Base-by-base conservation (phyloP, 1,140 invertebrate species). In the Lordiphosa stackelbergi region DNA sequence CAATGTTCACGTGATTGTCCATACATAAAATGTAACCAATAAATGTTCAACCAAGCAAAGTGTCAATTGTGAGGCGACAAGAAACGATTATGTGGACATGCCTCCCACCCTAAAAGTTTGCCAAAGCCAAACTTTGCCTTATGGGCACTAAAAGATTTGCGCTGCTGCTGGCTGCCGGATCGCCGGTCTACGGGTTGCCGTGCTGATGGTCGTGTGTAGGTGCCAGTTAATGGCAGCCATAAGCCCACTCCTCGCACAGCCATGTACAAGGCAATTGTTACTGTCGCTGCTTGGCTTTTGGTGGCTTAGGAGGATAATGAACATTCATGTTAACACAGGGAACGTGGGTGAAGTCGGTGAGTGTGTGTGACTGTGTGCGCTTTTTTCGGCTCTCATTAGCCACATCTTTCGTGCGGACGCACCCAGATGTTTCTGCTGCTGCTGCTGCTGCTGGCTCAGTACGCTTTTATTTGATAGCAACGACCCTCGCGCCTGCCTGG, bases 261-360 rank as follows among this genome's bases (percentile, higher is more conserved):
- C 54, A 63, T 66, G 65, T 60, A 60, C 55, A 69, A 61, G 55
- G 28, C 61, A 66, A 69, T 69, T 68, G 65, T 46, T 56, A 54
- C 62, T 47, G 37, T 53, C 58, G 42, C 34, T 55, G 60, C 40
- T 37, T 69, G 66, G 65, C 49, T 49, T 45, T 22, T 9, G 42
- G n/a, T 37, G 45, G 55, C 55, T 53, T 43, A 56, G 55, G 66
- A 74, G 75, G 75, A 79, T 81, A 79, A 81, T 81, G 71, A 81
- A 81, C 77, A 75, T 83, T 79, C 71, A 81, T 79, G 75, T 79
- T 81, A 74, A 68, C 71, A 60, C 54, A 68, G 45, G 53, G 36
- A 68, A 64, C 75, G 75, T 79, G 75, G 75, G 71, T 71, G 75
- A 63, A 63, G 51, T 53, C 7, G 28, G 28, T 31, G 28, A 31